phyloP scores from a whole-genome alignment of 2,888 invertebrate species.

The Cinara cedri region DNA sequence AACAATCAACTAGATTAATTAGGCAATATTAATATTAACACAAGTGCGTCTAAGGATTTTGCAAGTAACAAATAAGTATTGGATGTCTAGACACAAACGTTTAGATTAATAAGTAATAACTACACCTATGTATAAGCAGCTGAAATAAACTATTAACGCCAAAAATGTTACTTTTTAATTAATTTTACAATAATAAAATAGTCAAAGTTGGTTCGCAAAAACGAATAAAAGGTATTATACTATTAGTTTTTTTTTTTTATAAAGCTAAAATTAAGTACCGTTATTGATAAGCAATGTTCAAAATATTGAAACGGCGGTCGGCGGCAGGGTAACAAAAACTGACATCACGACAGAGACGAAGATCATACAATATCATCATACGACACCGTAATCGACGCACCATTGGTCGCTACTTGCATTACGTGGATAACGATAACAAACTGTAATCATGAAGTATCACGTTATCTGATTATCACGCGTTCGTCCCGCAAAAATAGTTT shows the following conservation, averaged over 20 bases:
- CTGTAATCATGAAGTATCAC: neutral
- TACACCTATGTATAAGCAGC: too few relatives aligned
- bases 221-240: too few relatives aligned
- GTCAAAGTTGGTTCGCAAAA: too few relatives aligned
- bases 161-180: neutral
- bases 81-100: too few relatives aligned
- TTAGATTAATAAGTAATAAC: too few relatives aligned
- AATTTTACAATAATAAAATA: too few relatives aligned
- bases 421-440: neutral
- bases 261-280: neutral
- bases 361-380: neutral
- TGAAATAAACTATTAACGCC: neutral
- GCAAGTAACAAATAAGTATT: neutral
- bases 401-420: neutral
- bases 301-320: slow-evolving; percentile 28
- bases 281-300: slow-evolving; percentile 41
- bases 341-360: neutral
- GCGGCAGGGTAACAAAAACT: slow-evolving; percentile 28
- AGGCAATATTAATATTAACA: neutral
- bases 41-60: neutral
- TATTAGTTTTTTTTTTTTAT: neutral
- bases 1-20: neutral
- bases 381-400: neutral
- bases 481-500: neutral
- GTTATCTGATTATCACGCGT: neutral